Evolutionary conservation across 2,113 vertebrate species (phyloP), one percentile per base, ranked within the genome.

Genomic region (Sebastes schlegelii): DNA sequence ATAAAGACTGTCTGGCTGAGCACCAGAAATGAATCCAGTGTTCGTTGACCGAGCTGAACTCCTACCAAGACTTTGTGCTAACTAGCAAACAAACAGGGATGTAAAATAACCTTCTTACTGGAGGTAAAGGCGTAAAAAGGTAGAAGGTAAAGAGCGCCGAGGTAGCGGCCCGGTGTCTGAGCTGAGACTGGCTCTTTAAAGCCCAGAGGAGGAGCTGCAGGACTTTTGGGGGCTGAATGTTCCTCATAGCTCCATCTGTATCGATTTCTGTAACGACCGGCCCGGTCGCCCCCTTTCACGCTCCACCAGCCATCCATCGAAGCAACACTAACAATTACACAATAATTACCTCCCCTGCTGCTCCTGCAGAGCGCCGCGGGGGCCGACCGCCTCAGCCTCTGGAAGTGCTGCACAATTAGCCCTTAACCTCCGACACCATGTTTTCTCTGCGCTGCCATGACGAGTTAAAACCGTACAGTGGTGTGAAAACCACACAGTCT

Each of bases 251-350:
- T 62, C 60, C 34, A 13, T 0, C 34, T 4, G 6, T 74, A 89
- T 90, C 9, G 78, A 89, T 90, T 85, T 77, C 10, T 48, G 51
- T 61, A 83, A 73, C 48, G 12, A 63, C 26, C 12, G 6, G 26
- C 46, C 61, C 55, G 10, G 48, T 21, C 23, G 8, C 45, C 52
- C 34, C 52, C 76, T 62, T 57, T 74, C 60, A 65, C 10, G 78
- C 73, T 84, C 80, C 68, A 79, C 34, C 81, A 54, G 70, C 65
- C 72, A 34, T 67, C 77, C 46, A 40, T 52, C n/a, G n/a, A 72
- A 49, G 69, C 74, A 88, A 89, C 83, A 81, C 86, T 65, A 92
- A 92, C 89, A 89, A 89, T 89, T 88, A 90, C 76, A 90, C 74
- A 87, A 73, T 82, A 69, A 90, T 88, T 66, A 85, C 79, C 34